Evolutionary conservation across 1,140 invertebrate genomes (phyloP).

Genomic region (Caerostris darwini): DNA sequence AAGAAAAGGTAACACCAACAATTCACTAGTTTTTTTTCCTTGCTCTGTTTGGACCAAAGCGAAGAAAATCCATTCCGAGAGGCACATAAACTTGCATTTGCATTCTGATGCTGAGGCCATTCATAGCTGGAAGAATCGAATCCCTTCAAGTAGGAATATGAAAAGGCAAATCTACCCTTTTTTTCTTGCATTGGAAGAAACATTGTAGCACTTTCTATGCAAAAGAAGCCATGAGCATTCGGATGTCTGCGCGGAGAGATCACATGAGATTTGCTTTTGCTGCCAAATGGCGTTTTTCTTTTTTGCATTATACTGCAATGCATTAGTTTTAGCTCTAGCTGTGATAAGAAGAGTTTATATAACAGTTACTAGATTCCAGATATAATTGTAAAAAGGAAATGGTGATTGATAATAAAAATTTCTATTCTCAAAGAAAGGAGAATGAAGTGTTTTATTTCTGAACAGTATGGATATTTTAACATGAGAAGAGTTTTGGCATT

Average conservation of each 20-base stretch:
- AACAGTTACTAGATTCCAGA: too few species aligned
- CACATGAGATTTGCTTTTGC: background rate
- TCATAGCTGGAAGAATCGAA: background rate
- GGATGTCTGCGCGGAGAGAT: background rate
- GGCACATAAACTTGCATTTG: background rate
- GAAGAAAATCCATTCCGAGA: too few species aligned
- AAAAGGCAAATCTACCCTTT: background rate
- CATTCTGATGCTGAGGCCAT: background rate
- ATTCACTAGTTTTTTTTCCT: too few species aligned
- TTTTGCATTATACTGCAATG: background rate
- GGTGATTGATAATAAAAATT: too few species aligned
- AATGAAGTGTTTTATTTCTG: too few species aligned
- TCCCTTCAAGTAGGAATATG: background rate
- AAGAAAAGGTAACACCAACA: too few species aligned
- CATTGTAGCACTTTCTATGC: background rate
- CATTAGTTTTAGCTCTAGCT: background rate
- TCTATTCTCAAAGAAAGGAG: too few species aligned
- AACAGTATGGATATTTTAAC: too few species aligned
- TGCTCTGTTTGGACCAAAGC: too few species aligned
- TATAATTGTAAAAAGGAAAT: too few species aligned
- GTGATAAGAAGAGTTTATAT: background rate
- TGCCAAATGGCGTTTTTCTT: background rate
- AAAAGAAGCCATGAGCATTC: background rate
- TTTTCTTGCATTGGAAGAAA: background rate
- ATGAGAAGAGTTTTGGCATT: too few species aligned